Evolutionary conservation across 2,888 invertebrate genomes (phyloP), one percentile per base, ranked within the genome.

Genomic region (Ormyrus rosae): DNA sequence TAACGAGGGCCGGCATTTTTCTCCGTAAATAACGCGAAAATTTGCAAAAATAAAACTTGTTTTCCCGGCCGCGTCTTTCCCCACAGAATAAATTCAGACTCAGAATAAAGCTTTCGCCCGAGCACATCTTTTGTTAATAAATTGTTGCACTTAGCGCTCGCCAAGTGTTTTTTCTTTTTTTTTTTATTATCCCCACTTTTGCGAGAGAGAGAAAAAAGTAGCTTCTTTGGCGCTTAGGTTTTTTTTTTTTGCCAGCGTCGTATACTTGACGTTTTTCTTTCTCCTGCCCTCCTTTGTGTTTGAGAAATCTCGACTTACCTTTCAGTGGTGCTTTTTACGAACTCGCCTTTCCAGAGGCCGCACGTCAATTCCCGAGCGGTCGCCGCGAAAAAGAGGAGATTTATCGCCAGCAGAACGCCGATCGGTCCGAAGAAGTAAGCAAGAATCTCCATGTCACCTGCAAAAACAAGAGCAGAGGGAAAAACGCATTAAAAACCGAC

Each of bases 351-450:
- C 96, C 96, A 96, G 68, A 96, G 92, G 68, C 96, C 96, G 90
- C 96, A 96, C 45, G 96, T 96, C 85, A 96, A 92, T 92, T 96
- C 96, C 81, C 96, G 93, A 71, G 96, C 95, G 55, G 96, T 96
- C 82, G 95, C 94, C 51, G 94, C 93, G 91, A 97, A 97, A 81
- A 97, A 93, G 79, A 95, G 92, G 81, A 96, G 92, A 91, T 97
- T 97, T 84, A 96, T 93, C 85, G 94, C 93, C 84, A 97, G 92
- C 83, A 97, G 92, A 82, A 95, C 92, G 78, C 96, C 96, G 84
- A 97, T 94, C 8, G 97, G 97, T 7, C 96, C 96, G 90, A 94
- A 96, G 92, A 97, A 97, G 91, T 96, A 97, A 6, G 95, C 95
- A 84, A 97, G 93, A 82, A 96, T 95, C 90, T 96, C 96, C 91